Evolutionary conservation across 2,888 invertebrate genomes (phyloP), one percentile per base, ranked within the genome.

Genomic region (Caenorhabditis afra): DNA sequence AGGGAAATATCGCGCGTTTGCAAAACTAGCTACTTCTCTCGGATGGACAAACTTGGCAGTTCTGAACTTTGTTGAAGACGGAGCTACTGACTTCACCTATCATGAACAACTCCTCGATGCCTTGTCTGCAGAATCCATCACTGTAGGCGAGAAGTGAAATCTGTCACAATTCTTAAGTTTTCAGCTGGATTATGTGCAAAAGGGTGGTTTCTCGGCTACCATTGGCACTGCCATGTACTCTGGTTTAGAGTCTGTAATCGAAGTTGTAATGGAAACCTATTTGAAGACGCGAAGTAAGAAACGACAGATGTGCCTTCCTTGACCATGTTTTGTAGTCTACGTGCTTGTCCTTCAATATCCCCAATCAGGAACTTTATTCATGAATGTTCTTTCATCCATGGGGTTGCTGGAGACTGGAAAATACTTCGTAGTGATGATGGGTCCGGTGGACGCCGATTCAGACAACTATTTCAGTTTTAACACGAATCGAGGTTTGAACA

Each of bases 1-100:
- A 22, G 77, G 57, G 23, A 82, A 82, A 44, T 77, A 79, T 52
- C 59, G 80, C 37, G 82, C 80, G 0, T 73, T 82, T 29, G 78
- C 81, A 0, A 68, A 74, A 44, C 58, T 82, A 8, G 67, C 76
- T 0, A 67, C 62, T 20, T 58, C 79, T 1, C 44, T 76, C 23
- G 81, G 79, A 3, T 82, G 82, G 82, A 76, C 62, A 12, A 71
- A 80, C 50, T 45, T 82, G 0, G 82, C 80, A 14, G 70, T 82
- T 0, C 59, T 81, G 49, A 78, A 82, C 45, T 70, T 75, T 55
- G 73, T 47, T 7, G 80, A 80, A 1, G 80, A 80, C 58, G 61
- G 71, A 23, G 29, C 65, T 1, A 23, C 18, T 16, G 80, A 80
- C 29, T 14, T 12, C 29, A 71, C 75, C 3, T 71, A 70, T 41